These are phyloP conservation scores for Synodontis membranacea DNA, from an alignment of 2,113 vertebrate genomes.

Conservation along the genomic window DNA sequence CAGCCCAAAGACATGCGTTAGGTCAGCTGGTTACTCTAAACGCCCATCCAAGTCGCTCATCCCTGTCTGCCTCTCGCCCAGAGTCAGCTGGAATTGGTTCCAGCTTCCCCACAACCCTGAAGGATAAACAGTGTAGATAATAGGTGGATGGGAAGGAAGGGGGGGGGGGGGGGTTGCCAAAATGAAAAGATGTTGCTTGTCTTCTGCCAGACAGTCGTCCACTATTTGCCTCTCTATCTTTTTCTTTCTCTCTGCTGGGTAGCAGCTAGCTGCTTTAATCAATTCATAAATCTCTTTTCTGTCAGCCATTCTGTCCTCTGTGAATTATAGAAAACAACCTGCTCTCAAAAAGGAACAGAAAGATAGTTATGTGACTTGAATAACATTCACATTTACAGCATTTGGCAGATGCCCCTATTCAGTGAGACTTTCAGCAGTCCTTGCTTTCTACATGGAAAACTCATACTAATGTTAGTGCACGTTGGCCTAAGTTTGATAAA, in stretches of 20 bases:
- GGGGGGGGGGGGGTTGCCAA: no score
- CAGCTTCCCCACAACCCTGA: no score
- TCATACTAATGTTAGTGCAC: background rate
- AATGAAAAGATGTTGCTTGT: slow-evolving; percentile 53
- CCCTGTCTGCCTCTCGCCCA: no score
- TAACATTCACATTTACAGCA: background rate
- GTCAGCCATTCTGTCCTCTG: slow-evolving; percentile 26
- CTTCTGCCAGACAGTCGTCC: slow-evolving; percentile 23
- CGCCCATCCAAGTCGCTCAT: no score
- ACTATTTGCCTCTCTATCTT: slow-evolving; percentile 41
- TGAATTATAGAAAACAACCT: slow-evolving; percentile 49
- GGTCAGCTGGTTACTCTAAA: no score
- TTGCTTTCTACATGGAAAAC: no score
- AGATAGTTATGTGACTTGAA: slow-evolving; percentile 7
- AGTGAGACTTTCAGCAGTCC: background rate
- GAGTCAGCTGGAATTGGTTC: no score
- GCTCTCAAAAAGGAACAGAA: slow-evolving; percentile 40
- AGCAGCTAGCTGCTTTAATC: slow-evolving; percentile 61
- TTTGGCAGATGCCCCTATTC: background rate
- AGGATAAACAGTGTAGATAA: no score
- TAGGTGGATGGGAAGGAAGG: no score
- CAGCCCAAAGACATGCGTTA: no score
- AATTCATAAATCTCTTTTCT: slow-evolving; percentile 43
- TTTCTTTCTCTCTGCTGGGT: slow-evolving; percentile 45
- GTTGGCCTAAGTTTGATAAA: background rate